A percentile compares a stretch with the other conserved stretches of the same genome.
phyloP scores from a whole-genome alignment of 2,797 vertebrate species.

The Crenuchus spilurus region DNA sequence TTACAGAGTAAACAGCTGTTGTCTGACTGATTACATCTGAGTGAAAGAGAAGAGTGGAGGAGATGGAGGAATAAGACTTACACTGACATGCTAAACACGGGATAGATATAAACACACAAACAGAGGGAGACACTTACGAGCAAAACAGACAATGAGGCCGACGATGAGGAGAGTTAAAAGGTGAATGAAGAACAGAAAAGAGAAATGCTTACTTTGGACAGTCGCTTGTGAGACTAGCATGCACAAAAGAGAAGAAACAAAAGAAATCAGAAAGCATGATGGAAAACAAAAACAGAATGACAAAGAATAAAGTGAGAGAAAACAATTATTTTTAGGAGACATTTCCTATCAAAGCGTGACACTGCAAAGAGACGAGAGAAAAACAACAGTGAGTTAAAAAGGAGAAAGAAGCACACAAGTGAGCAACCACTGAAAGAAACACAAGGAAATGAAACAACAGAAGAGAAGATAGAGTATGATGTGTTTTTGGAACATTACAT shows the following conservation, averaged over 20 bases:
- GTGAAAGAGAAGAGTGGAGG: no score
- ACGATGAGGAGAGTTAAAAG: conserved; percentile 53
- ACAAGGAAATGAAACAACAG: not conserved
- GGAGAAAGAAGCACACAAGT: not conserved
- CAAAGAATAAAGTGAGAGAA: conserved; percentile 32
- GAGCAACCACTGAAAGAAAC: not conserved
- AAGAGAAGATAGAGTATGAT: not conserved
- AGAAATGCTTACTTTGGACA: conserved; percentile 98
- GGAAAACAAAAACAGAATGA: conserved; percentile 42
- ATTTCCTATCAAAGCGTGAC: conserved; percentile 48
- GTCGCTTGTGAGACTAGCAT: conserved; percentile 98
- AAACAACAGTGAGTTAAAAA: not conserved
- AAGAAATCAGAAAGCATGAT: conserved; percentile 83
- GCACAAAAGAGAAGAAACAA: conserved; percentile 87
- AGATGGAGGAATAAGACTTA: no score
- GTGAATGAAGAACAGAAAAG: conserved; percentile 75
- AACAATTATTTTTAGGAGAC: conserved; percentile 38
- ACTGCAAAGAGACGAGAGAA: conserved; percentile 12
- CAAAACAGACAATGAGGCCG: no score
- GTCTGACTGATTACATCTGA: no score
- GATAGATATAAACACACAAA: not conserved
- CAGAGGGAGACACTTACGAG: not conserved
- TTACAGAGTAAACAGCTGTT: no score
- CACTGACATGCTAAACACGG: not conserved
- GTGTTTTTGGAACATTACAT: not conserved